A percentile compares a stretch with the other conserved stretches of the same genome.
Evolutionary conservation across 2,797 vertebrate species (phyloP).

Genomic region (Molossus alvarezi): DNA sequence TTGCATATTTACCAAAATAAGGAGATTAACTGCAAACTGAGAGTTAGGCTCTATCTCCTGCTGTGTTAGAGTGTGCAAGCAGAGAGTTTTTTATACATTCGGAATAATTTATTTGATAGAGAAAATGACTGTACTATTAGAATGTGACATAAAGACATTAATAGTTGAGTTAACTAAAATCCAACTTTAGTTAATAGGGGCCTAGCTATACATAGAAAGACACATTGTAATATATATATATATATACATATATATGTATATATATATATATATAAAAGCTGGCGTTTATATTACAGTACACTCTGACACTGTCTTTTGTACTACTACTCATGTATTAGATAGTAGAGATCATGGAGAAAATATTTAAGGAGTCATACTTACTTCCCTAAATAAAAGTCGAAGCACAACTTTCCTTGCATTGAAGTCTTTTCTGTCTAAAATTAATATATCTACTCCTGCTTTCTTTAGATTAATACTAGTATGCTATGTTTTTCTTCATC

Average conservation of each 20-base stretch:
- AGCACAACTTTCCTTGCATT: neutral
- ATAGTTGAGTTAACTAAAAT: neutral
- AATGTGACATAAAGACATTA: neutral
- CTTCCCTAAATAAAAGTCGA: neutral
- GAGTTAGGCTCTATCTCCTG: neutral
- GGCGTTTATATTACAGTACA: neutral
- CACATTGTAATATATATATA: neutral
- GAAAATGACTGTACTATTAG: neutral
- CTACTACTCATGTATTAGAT: neutral
- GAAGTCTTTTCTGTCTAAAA: neutral
- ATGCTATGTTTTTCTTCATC: neutral
- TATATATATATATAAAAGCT: too few relatives aligned
- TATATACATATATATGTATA: too few relatives aligned
- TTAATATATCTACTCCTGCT: neutral
- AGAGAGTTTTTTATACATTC: neutral
- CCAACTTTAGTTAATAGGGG: neutral
- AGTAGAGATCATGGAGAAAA: neutral
- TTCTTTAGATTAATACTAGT: neutral
- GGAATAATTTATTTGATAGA: neutral
- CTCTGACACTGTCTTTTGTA: neutral
- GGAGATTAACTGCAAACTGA: neutral
- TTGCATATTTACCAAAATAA: neutral
- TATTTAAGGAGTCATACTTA: neutral
- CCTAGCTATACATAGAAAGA: neutral
- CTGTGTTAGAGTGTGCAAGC: neutral